Percentiles rank a stretch among this genome's conserved stretches.
These are phyloP conservation scores for Paedocypris micromegethes DNA, from an alignment of 2,797 vertebrate genomes.

Conservation along the genomic window DNA sequence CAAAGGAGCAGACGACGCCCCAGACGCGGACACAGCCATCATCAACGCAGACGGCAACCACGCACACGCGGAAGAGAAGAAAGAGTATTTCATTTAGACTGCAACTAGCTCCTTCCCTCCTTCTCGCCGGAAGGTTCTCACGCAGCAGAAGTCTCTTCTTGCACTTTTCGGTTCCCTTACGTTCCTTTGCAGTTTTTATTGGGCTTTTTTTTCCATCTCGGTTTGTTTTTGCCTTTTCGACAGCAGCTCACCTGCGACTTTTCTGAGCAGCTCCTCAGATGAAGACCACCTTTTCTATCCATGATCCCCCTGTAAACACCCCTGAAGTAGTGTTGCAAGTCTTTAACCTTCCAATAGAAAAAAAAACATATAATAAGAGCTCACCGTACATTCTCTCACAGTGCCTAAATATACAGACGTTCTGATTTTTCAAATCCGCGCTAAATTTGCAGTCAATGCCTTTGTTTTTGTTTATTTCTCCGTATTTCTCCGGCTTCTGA, in stretches of 20 bases:
- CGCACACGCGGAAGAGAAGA: conserved; percentile 96
- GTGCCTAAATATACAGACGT: conserved; percentile 99
- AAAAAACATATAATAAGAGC: conserved; percentile 31
- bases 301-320: conserved; percentile 72
- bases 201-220: not conserved
- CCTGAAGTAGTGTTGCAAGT: conserved; percentile 46
- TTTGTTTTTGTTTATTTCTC: conserved; percentile 39
- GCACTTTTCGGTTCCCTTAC: conserved; percentile 47
- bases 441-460: conserved; percentile 73
- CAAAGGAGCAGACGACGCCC: conserved; percentile 95
- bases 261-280: conserved; percentile 76
- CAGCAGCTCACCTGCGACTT: conserved; percentile 73
- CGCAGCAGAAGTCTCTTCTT: conserved; percentile 33
- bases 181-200: conserved; percentile 1
- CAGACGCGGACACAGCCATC: conserved; percentile 95
- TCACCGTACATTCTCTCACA: conserved; percentile 78
- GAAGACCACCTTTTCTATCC: conserved; percentile 62
- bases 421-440: conserved; percentile 27
- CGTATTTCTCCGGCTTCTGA: conserved; percentile 76
- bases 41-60: conserved; percentile 98
- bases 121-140: conserved; percentile 37
- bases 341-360: conserved; percentile 75
- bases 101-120: conserved; percentile 54
- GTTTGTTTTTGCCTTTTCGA: conserved; percentile 59
- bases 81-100: conserved; percentile 99